Percentiles rank a stretch among this genome's conserved stretches.
These are phyloP conservation scores for Pseudobourletiella spinata DNA, from an alignment of 1,140 invertebrate species.

Conservation along the genomic window DNA sequence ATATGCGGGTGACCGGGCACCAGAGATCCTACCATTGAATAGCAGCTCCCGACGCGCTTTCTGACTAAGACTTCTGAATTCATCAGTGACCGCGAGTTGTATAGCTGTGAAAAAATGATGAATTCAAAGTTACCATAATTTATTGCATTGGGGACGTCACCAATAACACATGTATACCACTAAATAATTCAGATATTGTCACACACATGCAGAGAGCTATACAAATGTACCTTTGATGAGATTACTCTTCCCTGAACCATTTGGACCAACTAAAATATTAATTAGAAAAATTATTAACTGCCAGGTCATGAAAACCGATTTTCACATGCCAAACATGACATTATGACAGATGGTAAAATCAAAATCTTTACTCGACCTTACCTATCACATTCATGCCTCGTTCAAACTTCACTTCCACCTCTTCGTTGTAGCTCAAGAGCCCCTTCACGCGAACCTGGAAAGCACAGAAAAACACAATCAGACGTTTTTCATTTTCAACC, in stretches of 20 bases:
- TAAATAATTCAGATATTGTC: background rate
- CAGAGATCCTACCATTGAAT: background rate
- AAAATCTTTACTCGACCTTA: background rate
- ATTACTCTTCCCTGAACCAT: slow-evolving; percentile 30
- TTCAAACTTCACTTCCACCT: background rate
- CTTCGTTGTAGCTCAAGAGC: slow-evolving; percentile 20
- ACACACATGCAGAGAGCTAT: too few species aligned
- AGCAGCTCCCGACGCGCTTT: background rate
- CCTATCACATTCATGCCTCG: slow-evolving; percentile 1
- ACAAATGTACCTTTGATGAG: slow-evolving; percentile 12
- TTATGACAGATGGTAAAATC: background rate
- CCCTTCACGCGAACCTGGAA: slow-evolving; percentile 8
- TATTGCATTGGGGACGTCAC: background rate
- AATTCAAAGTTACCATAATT: background rate
- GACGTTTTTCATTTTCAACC: too few species aligned
- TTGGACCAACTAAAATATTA: slow-evolving; percentile 19
- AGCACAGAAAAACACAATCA: too few species aligned
- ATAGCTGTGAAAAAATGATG: slow-evolving; percentile 10
- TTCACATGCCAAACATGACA: background rate
- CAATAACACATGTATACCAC: background rate
- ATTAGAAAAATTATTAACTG: background rate
- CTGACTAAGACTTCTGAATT: background rate
- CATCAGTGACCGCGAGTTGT: slow-evolving; percentile 13
- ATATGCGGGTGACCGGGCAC: background rate
- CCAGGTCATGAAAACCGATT: background rate